A percentile compares a stretch with the other conserved stretches of the same genome.
Conservation (phyloP, 2,113 vertebrate species). For the Jaculus jaculus region DNA sequence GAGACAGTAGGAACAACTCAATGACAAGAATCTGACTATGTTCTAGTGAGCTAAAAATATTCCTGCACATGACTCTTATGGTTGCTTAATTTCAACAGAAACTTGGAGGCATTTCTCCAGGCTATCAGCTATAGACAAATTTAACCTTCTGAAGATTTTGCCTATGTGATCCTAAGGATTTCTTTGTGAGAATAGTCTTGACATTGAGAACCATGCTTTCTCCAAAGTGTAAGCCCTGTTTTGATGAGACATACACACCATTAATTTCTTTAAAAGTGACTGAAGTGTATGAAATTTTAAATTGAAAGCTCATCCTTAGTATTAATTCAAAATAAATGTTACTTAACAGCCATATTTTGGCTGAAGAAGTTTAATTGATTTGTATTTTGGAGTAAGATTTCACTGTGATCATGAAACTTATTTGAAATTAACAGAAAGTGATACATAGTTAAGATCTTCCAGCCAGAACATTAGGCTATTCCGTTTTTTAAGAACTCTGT, state of each 20-base stretch:
- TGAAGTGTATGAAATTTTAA: background rate
- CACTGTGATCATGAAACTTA: background rate
- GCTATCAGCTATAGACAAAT: background rate
- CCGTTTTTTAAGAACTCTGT: constrained; percentile 37
- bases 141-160: background rate
- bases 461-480: constrained; percentile 65
- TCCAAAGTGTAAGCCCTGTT: background rate
- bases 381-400: background rate
- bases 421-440: constrained; percentile 38
- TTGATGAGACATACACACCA: background rate
- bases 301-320: background rate
- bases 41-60: constrained; percentile 47
- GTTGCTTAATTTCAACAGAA: constrained; percentile 25
- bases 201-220: background rate
- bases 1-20: background rate
- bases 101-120: background rate
- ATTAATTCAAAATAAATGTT: background rate
- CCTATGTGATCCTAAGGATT: background rate
- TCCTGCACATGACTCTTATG: background rate
- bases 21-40: background rate
- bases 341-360: background rate
- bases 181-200: background rate
- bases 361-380: background rate
- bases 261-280: background rate
- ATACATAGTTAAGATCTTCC: constrained; percentile 43